phyloP scores from a whole-genome alignment of 2,888 invertebrate genomes.

The Heliconius ethilla region DNA sequence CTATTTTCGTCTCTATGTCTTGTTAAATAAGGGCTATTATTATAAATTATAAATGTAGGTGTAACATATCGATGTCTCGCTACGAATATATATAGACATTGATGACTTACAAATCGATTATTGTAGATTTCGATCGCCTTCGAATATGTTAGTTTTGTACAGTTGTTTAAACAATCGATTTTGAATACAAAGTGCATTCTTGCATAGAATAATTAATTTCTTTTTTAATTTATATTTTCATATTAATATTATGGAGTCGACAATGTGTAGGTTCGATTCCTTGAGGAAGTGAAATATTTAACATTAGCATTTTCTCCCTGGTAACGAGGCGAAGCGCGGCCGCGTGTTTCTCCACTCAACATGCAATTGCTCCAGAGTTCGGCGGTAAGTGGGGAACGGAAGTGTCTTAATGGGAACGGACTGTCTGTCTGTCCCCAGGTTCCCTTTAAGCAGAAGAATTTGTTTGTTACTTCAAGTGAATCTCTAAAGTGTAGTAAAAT shows the following conservation, averaged over 20 bases:
- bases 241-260: too few species aligned
- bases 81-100: slow-evolving; percentile 38
- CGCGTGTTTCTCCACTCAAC: too few species aligned
- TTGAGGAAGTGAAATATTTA: too few species aligned
- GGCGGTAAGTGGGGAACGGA: too few species aligned
- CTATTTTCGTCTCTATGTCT: neutral
- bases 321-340: too few species aligned
- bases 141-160: slow-evolving; percentile 16
- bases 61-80: slow-evolving; percentile 29
- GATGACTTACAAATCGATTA: slow-evolving; percentile 28
- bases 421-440: too few species aligned
- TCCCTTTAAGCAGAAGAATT: too few species aligned
- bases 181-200: neutral
- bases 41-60: neutral
- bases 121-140: slow-evolving; percentile 12
- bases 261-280: too few species aligned
- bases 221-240: neutral
- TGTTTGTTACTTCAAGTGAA: neutral
- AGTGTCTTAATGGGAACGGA: too few species aligned
- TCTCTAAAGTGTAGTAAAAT: neutral
- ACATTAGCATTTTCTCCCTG: too few species aligned
- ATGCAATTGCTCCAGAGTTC: too few species aligned
- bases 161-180: neutral
- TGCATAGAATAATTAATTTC: neutral
- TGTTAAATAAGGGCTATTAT: slow-evolving; percentile 10